These are phyloP conservation scores for Chaenodraco wilsoni DNA, from an alignment of 2,797 vertebrate species.

Conservation along the genomic window DNA sequence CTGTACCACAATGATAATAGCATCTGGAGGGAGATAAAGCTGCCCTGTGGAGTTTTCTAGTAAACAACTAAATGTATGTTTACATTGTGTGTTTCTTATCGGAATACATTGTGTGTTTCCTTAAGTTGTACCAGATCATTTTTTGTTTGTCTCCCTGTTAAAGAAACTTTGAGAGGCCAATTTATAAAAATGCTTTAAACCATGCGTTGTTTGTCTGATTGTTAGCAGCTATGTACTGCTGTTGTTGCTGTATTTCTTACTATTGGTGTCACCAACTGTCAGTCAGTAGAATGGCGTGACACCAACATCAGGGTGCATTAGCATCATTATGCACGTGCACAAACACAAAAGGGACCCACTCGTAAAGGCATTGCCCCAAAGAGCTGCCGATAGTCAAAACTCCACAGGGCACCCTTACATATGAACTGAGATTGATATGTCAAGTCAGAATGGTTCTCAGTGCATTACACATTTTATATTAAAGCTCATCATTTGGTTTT, in stretches of 20 bases:
- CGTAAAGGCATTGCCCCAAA: not conserved
- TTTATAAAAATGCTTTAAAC: not conserved
- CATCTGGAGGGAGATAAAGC: slow-evolving; percentile 35
- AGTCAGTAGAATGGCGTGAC: not conserved
- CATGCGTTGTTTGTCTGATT: not conserved
- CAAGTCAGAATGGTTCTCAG: slow-evolving; percentile 63
- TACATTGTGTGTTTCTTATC: slow-evolving; percentile 2
- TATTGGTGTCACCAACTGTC: not conserved
- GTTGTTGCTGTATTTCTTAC: not conserved
- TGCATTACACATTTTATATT: not conserved
- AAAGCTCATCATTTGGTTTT: not conserved
- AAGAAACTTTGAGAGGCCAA: not conserved
- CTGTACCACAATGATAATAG: slow-evolving; percentile 28
- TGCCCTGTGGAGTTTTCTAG: slow-evolving; percentile 47
- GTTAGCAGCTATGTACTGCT: not conserved
- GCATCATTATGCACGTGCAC: too few species aligned
- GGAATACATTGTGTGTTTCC: not conserved
- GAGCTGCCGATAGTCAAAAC: not conserved
- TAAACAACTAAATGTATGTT: not conserved
- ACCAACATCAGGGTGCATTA: not conserved
- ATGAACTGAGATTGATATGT: slow-evolving; percentile 48
- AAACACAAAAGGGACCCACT: not conserved
- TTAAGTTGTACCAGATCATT: not conserved
- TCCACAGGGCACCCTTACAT: slow-evolving; percentile 50
- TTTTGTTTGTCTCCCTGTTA: not conserved